Conservation (phyloP, 2,797 vertebrate species). For the Rhynchotus rufescens region DNA sequence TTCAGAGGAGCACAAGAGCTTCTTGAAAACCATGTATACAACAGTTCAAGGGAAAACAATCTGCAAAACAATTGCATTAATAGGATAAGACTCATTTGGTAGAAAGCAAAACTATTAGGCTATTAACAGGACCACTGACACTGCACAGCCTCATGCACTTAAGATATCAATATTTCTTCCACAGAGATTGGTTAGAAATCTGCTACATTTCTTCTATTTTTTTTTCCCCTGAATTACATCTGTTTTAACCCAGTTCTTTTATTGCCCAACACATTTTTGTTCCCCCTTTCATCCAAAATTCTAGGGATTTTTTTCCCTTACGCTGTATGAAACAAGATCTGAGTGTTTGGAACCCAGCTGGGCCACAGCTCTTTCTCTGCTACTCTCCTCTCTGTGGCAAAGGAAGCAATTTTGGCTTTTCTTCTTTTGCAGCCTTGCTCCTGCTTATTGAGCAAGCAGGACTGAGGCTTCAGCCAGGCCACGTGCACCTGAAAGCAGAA, state of each 20-base stretch:
- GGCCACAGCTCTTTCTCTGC: background rate
- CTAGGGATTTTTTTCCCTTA: background rate
- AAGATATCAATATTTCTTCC: background rate
- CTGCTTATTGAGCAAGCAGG: background rate
- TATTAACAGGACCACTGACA: background rate
- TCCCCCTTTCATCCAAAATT: background rate
- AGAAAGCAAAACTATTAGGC: background rate
- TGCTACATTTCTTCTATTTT: background rate
- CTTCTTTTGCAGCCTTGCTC: background rate
- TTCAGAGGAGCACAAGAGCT: background rate
- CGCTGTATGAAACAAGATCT: background rate
- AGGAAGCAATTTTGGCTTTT: background rate
- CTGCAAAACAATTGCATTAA: background rate
- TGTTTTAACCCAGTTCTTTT: background rate
- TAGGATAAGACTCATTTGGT: background rate
- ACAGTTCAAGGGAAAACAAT: background rate
- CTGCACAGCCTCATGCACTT: accelerated
- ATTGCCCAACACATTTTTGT: background rate
- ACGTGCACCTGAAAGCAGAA: background rate
- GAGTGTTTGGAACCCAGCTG: background rate
- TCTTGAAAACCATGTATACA: background rate
- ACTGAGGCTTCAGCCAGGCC: background rate
- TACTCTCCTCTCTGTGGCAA: background rate
- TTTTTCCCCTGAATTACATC: background rate
- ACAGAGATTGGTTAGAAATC: background rate